Evolutionary conservation across 2,113 vertebrate species (phyloP), one percentile per base, ranked within the genome.

Genomic region (Chloroceryle aenea): DNA sequence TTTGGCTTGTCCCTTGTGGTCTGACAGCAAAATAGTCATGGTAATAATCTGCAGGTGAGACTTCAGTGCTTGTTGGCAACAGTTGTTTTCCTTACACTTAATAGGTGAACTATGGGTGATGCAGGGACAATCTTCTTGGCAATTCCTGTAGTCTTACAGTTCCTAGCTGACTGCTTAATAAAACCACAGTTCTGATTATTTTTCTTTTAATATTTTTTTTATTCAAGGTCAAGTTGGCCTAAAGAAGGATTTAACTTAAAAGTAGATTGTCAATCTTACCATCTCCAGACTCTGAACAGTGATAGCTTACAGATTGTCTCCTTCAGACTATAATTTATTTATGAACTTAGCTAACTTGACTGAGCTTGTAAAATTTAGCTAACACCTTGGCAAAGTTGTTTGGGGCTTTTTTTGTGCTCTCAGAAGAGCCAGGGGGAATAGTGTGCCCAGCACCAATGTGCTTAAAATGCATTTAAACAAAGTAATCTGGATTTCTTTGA

Each of bases 21-120:
- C 38, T 43, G 62, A 69, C 36, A 64, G 7, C 12, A 19, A 58
- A 71, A 52, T 0, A 0, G 6, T 67, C 30, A 2, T 6, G 19
- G 61, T 16, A 10, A 50, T 27, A 52, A 21, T 20, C 75, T 32
- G 18, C 1, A 1, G 4, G 7, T 2, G 7, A 56, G 48, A 3
- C 4, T 38, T 68, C 4, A 1, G 17, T 17, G 5, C 4, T 0
- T 42, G 56, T 21, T 40, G 14, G 27, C 25, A 34, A 25, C 1
- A 0, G 13, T 40, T 34, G 7, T 38, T 62, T 55, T 79, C 12
- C 32, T 34, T 21, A 1, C 3, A 27, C 6, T 69, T 25, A 58
- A 27, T 26, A 50, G 17, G 20, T 40, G 36, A 19, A 16, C 27
- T 25, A 6, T 50, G 79, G 30, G 36, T 26, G n/a, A 52, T 47